Percentiles rank a stretch among this genome's conserved stretches.
Conservation (phyloP, 1,140 invertebrate species). For the Aleiodes sp. region DNA sequence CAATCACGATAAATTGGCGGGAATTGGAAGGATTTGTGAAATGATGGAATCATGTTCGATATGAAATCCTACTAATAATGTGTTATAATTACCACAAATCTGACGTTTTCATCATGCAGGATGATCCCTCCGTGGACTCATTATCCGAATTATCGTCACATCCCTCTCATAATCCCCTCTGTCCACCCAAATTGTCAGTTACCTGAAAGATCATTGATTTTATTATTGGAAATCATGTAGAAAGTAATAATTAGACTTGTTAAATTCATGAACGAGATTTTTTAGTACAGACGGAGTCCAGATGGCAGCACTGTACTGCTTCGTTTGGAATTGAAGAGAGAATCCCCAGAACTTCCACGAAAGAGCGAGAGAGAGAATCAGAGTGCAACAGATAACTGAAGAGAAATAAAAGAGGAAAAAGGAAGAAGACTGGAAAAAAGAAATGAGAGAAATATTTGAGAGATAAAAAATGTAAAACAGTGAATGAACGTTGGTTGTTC, state of each 20-base stretch:
- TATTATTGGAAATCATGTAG: not conserved
- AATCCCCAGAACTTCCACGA: slow-evolving; percentile 28
- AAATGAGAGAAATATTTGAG: slow-evolving; percentile 27
- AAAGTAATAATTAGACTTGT: too few species aligned
- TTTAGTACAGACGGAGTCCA: slow-evolving; percentile 38
- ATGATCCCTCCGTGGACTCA: not conserved
- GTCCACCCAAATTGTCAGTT: not conserved
- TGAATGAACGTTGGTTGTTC: slow-evolving; percentile 12
- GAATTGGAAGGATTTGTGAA: not conserved
- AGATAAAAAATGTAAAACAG: slow-evolving; percentile 12
- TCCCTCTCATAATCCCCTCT: not conserved
- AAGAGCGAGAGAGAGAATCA: slow-evolving; percentile 19
- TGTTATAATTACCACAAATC: slow-evolving; percentile 2
- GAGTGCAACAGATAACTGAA: slow-evolving; percentile 29
- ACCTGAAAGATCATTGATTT: not conserved
- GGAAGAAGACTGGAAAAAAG: slow-evolving; percentile 13
- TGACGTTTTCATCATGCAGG: not conserved
- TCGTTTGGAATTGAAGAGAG: slow-evolving; percentile 45
- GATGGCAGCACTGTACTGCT: slow-evolving; percentile 61
- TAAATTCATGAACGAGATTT: not conserved
- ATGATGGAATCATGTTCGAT: not conserved
- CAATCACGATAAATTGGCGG: not conserved
- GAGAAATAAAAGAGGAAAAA: slow-evolving; percentile 9
- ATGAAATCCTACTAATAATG: not conserved
- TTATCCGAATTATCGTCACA: not conserved